Evolutionary conservation across 2,113 vertebrate genomes (phyloP).

Genomic region (Polyodon spathula): DNA sequence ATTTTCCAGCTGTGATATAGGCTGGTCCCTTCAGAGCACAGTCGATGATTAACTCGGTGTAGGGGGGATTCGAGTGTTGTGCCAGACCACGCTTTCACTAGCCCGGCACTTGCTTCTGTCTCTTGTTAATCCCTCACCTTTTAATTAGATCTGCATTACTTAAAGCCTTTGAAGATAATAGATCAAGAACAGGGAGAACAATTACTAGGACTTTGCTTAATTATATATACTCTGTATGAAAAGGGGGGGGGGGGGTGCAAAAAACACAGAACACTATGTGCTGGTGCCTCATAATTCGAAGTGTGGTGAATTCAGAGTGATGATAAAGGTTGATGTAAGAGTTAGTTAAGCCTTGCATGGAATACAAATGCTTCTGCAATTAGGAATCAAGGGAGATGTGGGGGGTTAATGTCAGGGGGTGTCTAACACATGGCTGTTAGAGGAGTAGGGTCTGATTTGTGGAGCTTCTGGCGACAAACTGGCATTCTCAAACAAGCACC

Average conservation of each 20-base stretch:
- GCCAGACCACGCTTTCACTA: not conserved
- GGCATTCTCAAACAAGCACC: slow-evolving; percentile 67
- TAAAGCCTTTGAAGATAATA: not conserved
- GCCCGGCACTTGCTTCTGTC: not conserved
- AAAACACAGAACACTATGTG: too few species aligned
- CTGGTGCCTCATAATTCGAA: slow-evolving; percentile 38
- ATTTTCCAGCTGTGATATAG: not conserved
- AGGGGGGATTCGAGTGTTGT: not conserved
- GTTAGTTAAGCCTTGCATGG: slow-evolving; percentile 73
- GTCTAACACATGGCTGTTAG: slow-evolving; percentile 66
- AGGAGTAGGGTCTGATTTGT: slow-evolving; percentile 67
- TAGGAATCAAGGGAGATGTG: slow-evolving; percentile 70
- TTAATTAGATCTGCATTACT: not conserved
- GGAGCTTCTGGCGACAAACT: slow-evolving; percentile 65
- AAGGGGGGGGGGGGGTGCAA: too few species aligned
- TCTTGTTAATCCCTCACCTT: slow-evolving; percentile 1
- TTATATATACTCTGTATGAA: not conserved
- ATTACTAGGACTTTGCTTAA: not conserved
- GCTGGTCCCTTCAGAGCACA: not conserved
- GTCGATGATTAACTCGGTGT: not conserved
- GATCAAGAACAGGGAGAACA: not conserved
- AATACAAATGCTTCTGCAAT: slow-evolving; percentile 68
- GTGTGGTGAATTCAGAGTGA: slow-evolving; percentile 56
- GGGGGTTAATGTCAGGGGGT: slow-evolving; percentile 70
- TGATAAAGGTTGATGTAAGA: slow-evolving; percentile 69